Evolutionary conservation across 2,113 vertebrate genomes (phyloP), one percentile per base, ranked within the genome.

Genomic region (Pseudorectes ferrugineus): DNA sequence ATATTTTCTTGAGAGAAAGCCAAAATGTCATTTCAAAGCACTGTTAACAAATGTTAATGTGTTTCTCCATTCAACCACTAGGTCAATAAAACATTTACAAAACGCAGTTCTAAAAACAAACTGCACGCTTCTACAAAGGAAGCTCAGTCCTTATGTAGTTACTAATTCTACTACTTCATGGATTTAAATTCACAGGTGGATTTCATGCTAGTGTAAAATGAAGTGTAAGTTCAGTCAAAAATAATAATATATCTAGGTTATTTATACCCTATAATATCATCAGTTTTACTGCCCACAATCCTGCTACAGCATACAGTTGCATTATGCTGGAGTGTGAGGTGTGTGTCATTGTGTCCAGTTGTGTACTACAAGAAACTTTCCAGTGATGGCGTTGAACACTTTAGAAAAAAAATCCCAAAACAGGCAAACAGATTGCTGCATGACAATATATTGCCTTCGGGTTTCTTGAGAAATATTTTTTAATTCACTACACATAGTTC

Each of bases 1-100:
- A 51, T 2, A 33, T 86, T 92, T 90, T 95, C 14, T 57, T 94
- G 46, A 93, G n/a, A 61, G 55, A 68, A 74, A 77, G 33, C 54
- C 23, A 81, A 92, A 83, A 61, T 54, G 33, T 73, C 31, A 63
- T 92, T 91, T 80, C 94, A 75, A 91, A 93, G 65, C 42, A 94
- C 45, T 62, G 35, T 94, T 96, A 88, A 71, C 76, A 83, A 93
- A 84, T 94, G 59, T 87, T n/a, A n/a, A 19, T 3, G 7, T 55
- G 45, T 45, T 40, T 89, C 74, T 84, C 52, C 74, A 73, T 84
- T 95, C 31, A 86, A 71, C 55, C 46, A 59, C 9, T 76, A 70
- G 52, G 72, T 95, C 68, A 85, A 66, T 66, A 93, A 92, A 93
- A 65, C 66, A 75, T 92, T 91, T 67, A 82, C n/a, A 83, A 85